Conservation (phyloP, 2,113 vertebrate genomes). For the Harpagus bidentatus region DNA sequence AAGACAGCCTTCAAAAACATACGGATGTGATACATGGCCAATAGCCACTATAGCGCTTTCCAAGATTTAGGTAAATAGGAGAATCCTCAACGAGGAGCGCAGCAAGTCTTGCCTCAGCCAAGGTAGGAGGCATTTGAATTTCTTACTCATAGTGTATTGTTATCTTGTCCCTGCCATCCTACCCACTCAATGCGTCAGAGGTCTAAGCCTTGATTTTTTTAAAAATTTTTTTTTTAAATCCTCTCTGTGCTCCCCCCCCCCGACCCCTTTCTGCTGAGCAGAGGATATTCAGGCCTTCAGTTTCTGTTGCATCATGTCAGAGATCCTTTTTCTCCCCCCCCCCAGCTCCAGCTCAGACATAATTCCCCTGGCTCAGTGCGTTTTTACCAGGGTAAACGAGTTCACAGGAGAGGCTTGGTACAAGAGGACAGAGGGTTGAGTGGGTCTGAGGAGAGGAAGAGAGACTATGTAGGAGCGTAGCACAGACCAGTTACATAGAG, state of each 20-base stretch:
- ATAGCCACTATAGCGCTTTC: not conserved
- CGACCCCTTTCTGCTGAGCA: not conserved
- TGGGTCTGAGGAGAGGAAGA: not conserved
- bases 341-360: not conserved
- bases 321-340: not conserved
- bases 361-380: not conserved
- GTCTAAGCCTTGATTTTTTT: not conserved
- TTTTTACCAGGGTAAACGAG: not conserved
- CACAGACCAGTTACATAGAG: not conserved
- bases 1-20: not conserved
- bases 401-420: not conserved
- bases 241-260: fast-evolving
- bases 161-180: slow-evolving; percentile 38
- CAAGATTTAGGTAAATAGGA: not conserved
- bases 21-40: not conserved
- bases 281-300: not conserved
- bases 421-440: not conserved
- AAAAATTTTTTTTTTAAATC: not conserved
- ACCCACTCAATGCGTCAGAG: slow-evolving; percentile 57
- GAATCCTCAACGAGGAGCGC: not conserved
- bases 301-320: not conserved
- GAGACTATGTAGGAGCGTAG: not conserved
- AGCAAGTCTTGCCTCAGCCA: not conserved
- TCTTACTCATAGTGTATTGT: slow-evolving; percentile 58
- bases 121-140: slow-evolving; percentile 60